Percentiles rank a stretch among this genome's conserved stretches.
Conservation (phyloP, 2,113 vertebrate genomes). For the Austrofundulus limnaeus region DNA sequence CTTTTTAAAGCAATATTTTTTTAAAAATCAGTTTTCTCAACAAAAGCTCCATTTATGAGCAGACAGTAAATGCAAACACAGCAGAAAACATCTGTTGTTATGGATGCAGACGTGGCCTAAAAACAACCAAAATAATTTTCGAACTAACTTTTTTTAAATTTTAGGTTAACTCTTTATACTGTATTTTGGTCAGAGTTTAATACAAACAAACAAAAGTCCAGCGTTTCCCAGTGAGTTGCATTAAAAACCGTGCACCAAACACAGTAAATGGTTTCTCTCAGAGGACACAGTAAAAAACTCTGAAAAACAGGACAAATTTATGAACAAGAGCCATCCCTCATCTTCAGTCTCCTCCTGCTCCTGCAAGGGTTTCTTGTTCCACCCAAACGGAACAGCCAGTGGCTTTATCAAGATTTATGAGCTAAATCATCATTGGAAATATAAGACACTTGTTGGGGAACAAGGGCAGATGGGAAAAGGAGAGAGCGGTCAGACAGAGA, state of each 20-base stretch:
- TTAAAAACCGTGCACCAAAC: slow-evolving; percentile 12
- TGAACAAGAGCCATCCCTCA: slow-evolving; percentile 63
- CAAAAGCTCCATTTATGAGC: too few relatives aligned
- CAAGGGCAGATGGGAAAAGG: slow-evolving; percentile 30
- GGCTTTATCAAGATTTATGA: slow-evolving; percentile 78
- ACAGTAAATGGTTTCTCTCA: slow-evolving; percentile 15
- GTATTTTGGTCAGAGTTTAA: background rate
- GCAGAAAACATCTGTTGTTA: too few relatives aligned
- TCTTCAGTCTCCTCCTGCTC: slow-evolving; percentile 52
- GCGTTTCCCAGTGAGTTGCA: slow-evolving; percentile 4
- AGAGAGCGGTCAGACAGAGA: slow-evolving; percentile 6
- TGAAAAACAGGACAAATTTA: slow-evolving; percentile 46
- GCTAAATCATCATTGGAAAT: slow-evolving; percentile 74
- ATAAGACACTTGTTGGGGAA: slow-evolving; percentile 72
- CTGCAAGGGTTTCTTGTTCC: slow-evolving; percentile 69
- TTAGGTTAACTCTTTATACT: too few relatives aligned
- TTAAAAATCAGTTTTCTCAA: too few relatives aligned
- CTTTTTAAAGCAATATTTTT: too few relatives aligned
- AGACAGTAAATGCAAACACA: too few relatives aligned
- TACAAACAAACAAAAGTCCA: too few relatives aligned
- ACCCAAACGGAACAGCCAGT: slow-evolving; percentile 70
- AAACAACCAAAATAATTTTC: background rate
- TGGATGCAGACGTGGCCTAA: too few relatives aligned
- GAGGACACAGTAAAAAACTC: slow-evolving; percentile 41
- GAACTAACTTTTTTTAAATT: background rate